phyloP scores from a whole-genome alignment of 2,888 invertebrate genomes.

The Aleiodes leptofemur region DNA sequence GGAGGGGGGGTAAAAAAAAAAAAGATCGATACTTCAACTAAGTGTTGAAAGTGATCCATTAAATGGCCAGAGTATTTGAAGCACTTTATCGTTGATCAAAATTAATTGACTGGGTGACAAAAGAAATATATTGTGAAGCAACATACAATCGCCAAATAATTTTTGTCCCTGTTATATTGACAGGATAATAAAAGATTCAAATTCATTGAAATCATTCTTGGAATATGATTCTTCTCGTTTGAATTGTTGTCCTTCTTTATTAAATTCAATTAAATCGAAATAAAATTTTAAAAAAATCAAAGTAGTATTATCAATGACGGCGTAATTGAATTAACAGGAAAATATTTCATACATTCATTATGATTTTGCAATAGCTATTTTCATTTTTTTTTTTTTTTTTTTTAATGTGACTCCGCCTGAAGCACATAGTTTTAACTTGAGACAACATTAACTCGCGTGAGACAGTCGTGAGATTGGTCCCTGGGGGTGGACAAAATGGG shows the following conservation, averaged over 20 bases:
- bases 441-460: constrained; percentile 44
- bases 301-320: no score
- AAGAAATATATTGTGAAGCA: neutral
- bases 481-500: constrained; percentile 30
- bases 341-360: constrained; percentile 13
- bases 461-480: constrained; percentile 50
- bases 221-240: no score
- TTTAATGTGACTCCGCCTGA: constrained; percentile 1
- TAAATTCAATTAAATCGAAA: neutral
- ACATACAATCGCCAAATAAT: constrained; percentile 2
- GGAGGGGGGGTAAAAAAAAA: no score
- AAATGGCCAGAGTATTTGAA: neutral
- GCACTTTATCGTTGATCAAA: constrained; percentile 16
- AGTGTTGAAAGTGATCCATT: constrained; percentile 2
- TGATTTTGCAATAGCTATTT: constrained; percentile 24
- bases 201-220: no score
- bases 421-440: constrained; percentile 26
- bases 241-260: neutral
- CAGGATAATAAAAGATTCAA: neutral
- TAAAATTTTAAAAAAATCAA: no score
- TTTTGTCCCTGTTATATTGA: neutral
- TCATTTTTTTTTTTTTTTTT: neutral
- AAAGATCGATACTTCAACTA: neutral
- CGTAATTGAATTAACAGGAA: no score
- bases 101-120: neutral